phyloP scores from a whole-genome alignment of 2,888 invertebrate genomes.

The Polydrusus tereticollis region DNA sequence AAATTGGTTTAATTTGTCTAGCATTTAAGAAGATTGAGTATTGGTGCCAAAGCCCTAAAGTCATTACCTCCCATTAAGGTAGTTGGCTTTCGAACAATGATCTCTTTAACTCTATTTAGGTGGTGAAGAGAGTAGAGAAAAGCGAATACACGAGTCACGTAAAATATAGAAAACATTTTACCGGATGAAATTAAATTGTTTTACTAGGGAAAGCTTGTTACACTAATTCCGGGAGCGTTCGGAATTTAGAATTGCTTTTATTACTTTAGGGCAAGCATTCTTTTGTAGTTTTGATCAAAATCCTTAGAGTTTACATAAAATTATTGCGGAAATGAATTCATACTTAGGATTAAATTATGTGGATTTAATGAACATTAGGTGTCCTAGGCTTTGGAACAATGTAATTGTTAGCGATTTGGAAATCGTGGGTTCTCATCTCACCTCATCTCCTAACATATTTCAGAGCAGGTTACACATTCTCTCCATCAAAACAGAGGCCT shows the following conservation, averaged over 20 bases:
- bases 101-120: neutral
- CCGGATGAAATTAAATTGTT: conserved; percentile 19
- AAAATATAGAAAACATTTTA: conserved; percentile 28
- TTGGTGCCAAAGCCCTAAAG: no score
- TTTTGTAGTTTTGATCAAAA: neutral
- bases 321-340: no score
- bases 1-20: no score
- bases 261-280: neutral
- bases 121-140: neutral
- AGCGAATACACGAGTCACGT: conserved; percentile 16
- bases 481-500: no score
- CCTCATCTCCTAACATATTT: no score
- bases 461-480: no score
- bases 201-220: neutral
- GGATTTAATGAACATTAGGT: no score
- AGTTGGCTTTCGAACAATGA: neutral
- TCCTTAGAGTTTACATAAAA: neutral
- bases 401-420: no score
- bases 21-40: no score
- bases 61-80: neutral
- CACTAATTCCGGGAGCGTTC: neutral
- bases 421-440: no score
- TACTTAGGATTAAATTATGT: no score
- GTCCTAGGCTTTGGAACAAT: no score
- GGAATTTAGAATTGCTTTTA: neutral